A percentile compares a stretch with the other conserved stretches of the same genome.
Evolutionary conservation across 2,797 vertebrate genomes (phyloP).

Genomic region (Loriculus beryllinus): DNA sequence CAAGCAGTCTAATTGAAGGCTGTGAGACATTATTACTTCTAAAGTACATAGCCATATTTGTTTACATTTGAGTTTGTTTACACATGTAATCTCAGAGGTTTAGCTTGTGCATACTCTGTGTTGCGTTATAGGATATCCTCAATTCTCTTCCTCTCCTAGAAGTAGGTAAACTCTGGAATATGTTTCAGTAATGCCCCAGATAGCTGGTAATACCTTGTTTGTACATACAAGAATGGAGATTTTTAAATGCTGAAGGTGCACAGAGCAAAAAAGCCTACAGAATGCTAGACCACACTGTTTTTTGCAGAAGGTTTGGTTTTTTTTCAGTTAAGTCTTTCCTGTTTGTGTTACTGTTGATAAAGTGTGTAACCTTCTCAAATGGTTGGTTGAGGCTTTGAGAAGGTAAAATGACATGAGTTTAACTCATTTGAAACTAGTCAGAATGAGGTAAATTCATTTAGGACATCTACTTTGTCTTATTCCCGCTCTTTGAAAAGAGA

Average conservation of each 20-base stretch:
- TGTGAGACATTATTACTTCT: neutral
- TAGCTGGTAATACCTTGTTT: neutral
- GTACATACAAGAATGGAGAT: neutral
- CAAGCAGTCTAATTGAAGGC: slow-evolving; percentile 11
- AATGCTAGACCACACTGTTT: neutral
- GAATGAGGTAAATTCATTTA: neutral
- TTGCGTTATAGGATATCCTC: slow-evolving; percentile 32
- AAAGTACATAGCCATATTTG: slow-evolving; percentile 22
- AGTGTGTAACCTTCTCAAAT: neutral
- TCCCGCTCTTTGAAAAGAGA: neutral
- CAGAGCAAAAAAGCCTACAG: neutral
- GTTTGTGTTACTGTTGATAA: slow-evolving; percentile 20
- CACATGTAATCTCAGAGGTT: slow-evolving; percentile 9
- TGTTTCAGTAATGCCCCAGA: neutral
- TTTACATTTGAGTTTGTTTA: slow-evolving; percentile 32
- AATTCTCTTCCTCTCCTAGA: neutral
- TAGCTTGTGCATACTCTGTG: neutral
- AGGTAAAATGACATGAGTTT: neutral
- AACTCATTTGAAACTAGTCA: slow-evolving; percentile 4
- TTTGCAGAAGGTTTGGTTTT: neutral
- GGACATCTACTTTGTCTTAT: neutral
- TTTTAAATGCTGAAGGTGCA: neutral
- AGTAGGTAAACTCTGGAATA: neutral
- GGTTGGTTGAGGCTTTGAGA: neutral
- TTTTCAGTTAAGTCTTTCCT: neutral